Evolutionary conservation across 2,888 invertebrate species (phyloP).

Genomic region (Acholoe squamosa): DNA sequence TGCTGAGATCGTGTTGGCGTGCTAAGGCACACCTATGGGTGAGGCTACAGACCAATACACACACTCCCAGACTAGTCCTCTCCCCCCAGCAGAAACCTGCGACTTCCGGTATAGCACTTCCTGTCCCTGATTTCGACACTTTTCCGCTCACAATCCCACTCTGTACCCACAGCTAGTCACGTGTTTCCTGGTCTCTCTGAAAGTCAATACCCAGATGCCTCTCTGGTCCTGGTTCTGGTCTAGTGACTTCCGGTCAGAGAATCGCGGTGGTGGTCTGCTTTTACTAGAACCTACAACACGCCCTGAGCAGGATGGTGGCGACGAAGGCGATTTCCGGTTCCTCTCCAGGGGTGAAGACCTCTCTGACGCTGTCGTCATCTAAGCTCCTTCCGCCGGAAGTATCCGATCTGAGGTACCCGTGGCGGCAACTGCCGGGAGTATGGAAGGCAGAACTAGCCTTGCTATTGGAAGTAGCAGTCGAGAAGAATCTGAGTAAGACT

Average conservation of each 20-base stretch:
- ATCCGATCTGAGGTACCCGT: not conserved
- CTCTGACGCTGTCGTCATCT: constrained; percentile 3
- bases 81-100: no score
- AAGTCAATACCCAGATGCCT: constrained; percentile 51
- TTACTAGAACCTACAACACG: not conserved
- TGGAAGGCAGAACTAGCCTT: no score
- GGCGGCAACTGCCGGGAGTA: no score
- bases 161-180: not conserved
- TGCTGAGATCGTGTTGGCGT: not conserved
- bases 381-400: not conserved
- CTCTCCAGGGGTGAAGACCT: not conserved
- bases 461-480: no score
- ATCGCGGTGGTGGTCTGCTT: not conserved
- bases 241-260: constrained; percentile 1
- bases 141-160: no score
- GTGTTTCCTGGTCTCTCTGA: not conserved
- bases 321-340: not conserved
- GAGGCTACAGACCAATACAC: no score
- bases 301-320: not conserved
- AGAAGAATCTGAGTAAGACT: no score
- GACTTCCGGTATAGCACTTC: no score
- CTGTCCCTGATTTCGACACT: no score
- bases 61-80: no score
- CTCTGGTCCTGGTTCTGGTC: constrained; percentile 28
- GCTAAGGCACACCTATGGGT: no score